phyloP scores from a whole-genome alignment of 2,888 invertebrate genomes.

The Heteromurus nitidus region DNA sequence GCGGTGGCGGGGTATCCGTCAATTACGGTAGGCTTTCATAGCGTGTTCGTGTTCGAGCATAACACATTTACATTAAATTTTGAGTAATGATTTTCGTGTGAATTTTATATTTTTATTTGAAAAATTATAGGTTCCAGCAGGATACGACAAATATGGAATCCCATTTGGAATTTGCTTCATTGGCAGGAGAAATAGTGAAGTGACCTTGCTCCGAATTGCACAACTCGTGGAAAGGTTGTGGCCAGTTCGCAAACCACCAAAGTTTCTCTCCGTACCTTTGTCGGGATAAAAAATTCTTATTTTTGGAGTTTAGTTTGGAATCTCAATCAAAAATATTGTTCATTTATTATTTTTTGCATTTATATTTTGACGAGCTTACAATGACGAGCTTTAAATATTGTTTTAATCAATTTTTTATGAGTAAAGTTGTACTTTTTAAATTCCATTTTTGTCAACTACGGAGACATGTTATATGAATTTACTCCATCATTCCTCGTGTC shows the following conservation, averaged over 20 bases:
- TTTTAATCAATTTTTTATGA: too few relatives aligned
- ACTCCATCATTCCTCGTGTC: too few relatives aligned
- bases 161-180: constrained; percentile 60
- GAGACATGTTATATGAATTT: too few relatives aligned
- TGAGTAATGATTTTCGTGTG: neutral
- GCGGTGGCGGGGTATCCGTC: constrained; percentile 56
- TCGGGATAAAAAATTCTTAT: too few relatives aligned
- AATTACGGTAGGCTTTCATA: constrained; percentile 32
- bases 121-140: constrained; percentile 54
- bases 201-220: constrained; percentile 37
- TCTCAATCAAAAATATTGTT: too few relatives aligned
- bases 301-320: neutral
- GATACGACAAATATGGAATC: constrained; percentile 16
- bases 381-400: too few relatives aligned
- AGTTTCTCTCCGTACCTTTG: constrained; percentile 17
- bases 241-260: neutral
- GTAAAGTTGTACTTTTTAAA: too few relatives aligned
- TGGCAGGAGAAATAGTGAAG: constrained; percentile 43
- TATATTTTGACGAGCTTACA: too few relatives aligned
- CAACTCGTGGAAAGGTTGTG: neutral
- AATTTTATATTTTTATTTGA: neutral
- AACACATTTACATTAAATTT: neutral
- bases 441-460: too few relatives aligned
- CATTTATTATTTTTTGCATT: too few relatives aligned
- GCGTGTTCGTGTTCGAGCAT: too few relatives aligned